Evolutionary conservation across 2,113 vertebrate genomes (phyloP).

Genomic region (Heterotis niloticus): DNA sequence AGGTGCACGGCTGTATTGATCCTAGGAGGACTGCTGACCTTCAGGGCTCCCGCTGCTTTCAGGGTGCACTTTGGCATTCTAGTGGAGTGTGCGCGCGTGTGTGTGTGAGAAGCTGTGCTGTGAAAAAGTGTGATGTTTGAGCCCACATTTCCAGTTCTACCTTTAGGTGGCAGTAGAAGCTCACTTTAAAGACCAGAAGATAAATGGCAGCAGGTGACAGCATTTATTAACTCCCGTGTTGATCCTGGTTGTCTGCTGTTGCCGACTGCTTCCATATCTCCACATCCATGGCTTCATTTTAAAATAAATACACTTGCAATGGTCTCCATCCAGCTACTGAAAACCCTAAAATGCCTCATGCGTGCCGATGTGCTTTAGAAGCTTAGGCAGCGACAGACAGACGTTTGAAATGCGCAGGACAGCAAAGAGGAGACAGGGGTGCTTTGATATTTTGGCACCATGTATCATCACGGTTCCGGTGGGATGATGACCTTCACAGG

Average conservation of each 20-base stretch:
- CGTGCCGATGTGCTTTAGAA: not conserved
- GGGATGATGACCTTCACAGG: not conserved
- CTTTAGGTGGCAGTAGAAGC: slow-evolving; percentile 18
- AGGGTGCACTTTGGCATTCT: not conserved
- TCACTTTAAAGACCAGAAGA: not conserved
- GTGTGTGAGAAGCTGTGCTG: not conserved
- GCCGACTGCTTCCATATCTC: not conserved
- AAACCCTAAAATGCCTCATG: not conserved
- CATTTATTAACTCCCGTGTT: not conserved
- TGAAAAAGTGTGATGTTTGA: not conserved
- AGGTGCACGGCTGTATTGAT: slow-evolving; percentile 14
- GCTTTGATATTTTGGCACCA: not conserved
- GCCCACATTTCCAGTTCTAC: not conserved
- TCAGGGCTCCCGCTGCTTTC: not conserved
- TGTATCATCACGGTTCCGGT: not conserved
- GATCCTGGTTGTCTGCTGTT: not conserved
- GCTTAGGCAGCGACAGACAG: not conserved
- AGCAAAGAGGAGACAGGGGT: too few species aligned
- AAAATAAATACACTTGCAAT: not conserved
- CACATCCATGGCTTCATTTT: too few species aligned
- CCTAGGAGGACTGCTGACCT: not conserved
- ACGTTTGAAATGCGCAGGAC: not conserved
- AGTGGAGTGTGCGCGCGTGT: too few species aligned
- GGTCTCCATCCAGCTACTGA: not conserved
- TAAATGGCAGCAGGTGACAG: not conserved